Evolutionary conservation across 35 echinoderm and acorn worm genomes (phyloP), one percentile per base, ranked within the genome.

Genomic region (Lytechinus pictus): DNA sequence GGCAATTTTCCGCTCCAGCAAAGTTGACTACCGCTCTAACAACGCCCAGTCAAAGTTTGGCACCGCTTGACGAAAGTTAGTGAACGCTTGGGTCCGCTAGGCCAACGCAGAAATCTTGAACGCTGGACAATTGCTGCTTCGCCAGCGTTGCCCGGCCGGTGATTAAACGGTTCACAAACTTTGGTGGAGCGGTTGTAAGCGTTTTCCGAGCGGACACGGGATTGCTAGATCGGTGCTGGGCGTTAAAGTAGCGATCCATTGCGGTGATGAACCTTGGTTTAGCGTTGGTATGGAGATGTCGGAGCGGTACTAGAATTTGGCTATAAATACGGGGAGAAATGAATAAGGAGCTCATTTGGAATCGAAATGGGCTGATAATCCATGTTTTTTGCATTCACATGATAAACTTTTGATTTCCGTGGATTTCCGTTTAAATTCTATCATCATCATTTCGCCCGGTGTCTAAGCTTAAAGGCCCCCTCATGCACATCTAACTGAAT

Each of bases 41-140:
- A 90, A 90, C 88, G 88, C 88, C 88, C 88, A 90, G 88, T 90
- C 88, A 90, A 90, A 90, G 88, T 90, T 90, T 90, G 88, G 88
- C 88, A 90, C 88, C 88, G 88, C 88, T 90, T 1, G 87, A 89
- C 87, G 87, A 27, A 89, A 89, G 87, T 89, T 89, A 12, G 87
- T 89, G 87, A 29, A 89, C 87, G 87, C 87, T 89, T 89, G 27
- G 87, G 87, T 89, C 87, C 87, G 87, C 87, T 89, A 89, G 87
- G 87, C 87, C 87, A 89, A 89, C 87, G 87, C 87, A 89, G 87
- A 89, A 89, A 89, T 89, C 87, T 89, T 89, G 87, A 89, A 89
- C 87, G 87, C 87, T 89, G 27, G 87, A 89, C 87, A 27, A 89
- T 0, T 27, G 87, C 87, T 89, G 87, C 28, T 89, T 89, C 87